Percentiles rank a stretch among this genome's conserved stretches.
phyloP scores from a whole-genome alignment of 2,113 vertebrate species.

The Pica pica region DNA sequence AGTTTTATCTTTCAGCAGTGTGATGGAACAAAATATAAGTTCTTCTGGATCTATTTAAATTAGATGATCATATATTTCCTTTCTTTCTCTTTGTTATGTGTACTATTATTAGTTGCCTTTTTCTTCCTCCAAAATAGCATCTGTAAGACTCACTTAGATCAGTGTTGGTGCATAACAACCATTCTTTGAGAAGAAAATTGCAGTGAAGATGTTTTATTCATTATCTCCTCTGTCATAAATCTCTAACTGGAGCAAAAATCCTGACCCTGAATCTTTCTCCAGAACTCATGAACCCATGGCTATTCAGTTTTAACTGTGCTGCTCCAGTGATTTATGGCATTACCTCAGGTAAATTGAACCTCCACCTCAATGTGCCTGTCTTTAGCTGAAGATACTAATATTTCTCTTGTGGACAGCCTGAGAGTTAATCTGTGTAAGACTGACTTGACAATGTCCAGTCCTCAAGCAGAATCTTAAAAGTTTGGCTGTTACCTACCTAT shows the following conservation, averaged over 20 bases:
- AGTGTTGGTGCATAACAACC: not conserved
- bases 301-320: not conserved
- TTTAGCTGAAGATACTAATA: not conserved
- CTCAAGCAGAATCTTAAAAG: not conserved
- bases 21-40: not conserved
- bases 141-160: not conserved
- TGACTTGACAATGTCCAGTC: conserved; percentile 13
- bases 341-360: conserved; percentile 13
- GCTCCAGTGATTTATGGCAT: conserved; percentile 10
- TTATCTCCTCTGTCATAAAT: conserved; percentile 34
- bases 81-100: not conserved
- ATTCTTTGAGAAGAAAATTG: not conserved
- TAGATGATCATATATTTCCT: not conserved
- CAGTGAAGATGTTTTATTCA: not conserved
- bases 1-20: not conserved
- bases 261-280: not conserved
- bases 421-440: not conserved
- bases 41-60: not conserved
- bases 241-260: not conserved
- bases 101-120: not conserved
- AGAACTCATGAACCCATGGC: not conserved
- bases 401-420: not conserved
- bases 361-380: not conserved
- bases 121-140: not conserved
- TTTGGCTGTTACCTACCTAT: not conserved